Evolutionary conservation across 2,797 vertebrate species (phyloP).

Genomic region (Sphaeramia orbicularis): DNA sequence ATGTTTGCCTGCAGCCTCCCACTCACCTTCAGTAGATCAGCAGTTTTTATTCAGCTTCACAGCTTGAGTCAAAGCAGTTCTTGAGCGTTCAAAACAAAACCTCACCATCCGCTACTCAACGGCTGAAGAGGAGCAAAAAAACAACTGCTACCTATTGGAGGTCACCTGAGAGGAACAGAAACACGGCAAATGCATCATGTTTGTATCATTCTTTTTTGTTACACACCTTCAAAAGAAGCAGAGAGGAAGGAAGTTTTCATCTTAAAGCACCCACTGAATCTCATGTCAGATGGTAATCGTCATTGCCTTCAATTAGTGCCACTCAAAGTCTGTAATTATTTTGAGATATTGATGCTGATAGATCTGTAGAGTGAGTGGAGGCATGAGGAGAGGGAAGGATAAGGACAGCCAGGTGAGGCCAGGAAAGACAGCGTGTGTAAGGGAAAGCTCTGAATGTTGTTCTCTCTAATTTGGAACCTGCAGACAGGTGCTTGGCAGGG

Average conservation of each 20-base stretch:
- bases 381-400: constrained; percentile 16
- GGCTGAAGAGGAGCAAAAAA: constrained; percentile 36
- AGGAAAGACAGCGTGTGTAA: constrained; percentile 53
- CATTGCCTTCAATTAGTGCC: constrained; percentile 69
- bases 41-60: constrained; percentile 11
- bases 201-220: constrained; percentile 12
- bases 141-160: constrained; percentile 10
- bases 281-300: constrained; percentile 75
- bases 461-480: constrained; percentile 80
- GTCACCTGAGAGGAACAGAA: not conserved
- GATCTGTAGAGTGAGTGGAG: constrained; percentile 39
- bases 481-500: constrained; percentile 84
- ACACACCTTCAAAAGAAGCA: constrained; percentile 7
- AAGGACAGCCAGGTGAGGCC: constrained; percentile 53
- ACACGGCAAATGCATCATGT: constrained; percentile 18
- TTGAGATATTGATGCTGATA: constrained; percentile 68
- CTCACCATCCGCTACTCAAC: constrained; percentile 25
- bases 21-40: constrained; percentile 13
- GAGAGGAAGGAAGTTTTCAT: constrained; percentile 21
- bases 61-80: constrained; percentile 9
- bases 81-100: constrained; percentile 27
- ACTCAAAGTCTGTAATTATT: constrained; percentile 65
- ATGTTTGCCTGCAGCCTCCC: constrained; percentile 9
- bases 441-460: constrained; percentile 46
- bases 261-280: constrained; percentile 62